A percentile compares a stretch with the other conserved stretches of the same genome.
These are phyloP conservation scores for Drosophila mercatorum DNA, from an alignment of 2,888 invertebrate species.

Conservation along the genomic window DNA sequence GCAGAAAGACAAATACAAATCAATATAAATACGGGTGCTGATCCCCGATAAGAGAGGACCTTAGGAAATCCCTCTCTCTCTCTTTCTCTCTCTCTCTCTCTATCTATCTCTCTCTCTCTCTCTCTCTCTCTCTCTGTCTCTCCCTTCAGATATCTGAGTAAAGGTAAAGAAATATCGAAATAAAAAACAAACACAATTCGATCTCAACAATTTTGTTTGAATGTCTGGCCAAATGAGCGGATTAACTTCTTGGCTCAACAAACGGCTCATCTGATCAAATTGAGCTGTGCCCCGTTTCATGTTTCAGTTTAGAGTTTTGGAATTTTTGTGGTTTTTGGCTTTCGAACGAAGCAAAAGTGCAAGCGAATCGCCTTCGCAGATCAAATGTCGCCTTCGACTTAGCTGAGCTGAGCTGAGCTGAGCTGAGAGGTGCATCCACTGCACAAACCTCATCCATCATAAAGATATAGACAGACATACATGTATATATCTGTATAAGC, in stretches of 20 bases:
- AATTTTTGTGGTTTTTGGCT: neutral
- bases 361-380: conserved; percentile 34
- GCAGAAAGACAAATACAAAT: neutral
- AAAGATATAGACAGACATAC: neutral
- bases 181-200: neutral
- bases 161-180: neutral
- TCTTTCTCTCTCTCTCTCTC: too few relatives aligned
- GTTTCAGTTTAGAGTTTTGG: conserved; percentile 20
- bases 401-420: conserved; percentile 22
- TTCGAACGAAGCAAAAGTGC: conserved; percentile 12
- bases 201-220: conserved; percentile 1
- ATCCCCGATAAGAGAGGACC: neutral
- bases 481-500: neutral
- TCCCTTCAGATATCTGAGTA: neutral
- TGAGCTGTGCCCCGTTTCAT: conserved; percentile 18
- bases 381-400: conserved; percentile 42
- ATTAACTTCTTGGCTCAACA: conserved; percentile 23
- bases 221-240: conserved; percentile 13
- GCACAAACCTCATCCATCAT: conserved; percentile 57
- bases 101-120: too few relatives aligned
- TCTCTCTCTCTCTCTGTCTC: too few relatives aligned
- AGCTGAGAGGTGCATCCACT: conserved; percentile 26
- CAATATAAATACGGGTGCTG: neutral
- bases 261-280: conserved; percentile 14
- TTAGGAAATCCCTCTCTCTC: neutral